Evolutionary conservation across 2,797 vertebrate genomes (phyloP), one percentile per base, ranked within the genome.

Genomic region (Amphiprion clarkii): DNA sequence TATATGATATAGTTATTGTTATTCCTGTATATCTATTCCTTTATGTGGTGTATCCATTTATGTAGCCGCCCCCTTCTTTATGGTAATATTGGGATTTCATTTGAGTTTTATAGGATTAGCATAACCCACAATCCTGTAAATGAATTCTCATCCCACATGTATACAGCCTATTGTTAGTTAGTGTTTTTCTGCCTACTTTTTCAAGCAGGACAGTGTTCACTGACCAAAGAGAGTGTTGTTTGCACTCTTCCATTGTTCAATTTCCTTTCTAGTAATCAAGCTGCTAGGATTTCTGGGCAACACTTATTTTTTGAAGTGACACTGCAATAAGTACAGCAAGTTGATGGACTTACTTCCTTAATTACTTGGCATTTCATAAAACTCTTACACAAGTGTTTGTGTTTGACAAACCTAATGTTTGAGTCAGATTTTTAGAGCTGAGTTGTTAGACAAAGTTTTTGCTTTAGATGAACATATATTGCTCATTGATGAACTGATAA

Each of bases 151-250:
- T 19, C 29, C n/a, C 4, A 56, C 29, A 48, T 36, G 14, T 52
- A 31, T 71, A 27, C 69, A 74, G 25, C 33, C 51, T 25, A 23
- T 31, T 55, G n/a, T 57, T 29, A 33, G 6, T 42, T 14, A 76
- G 31, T 16, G 33, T 23, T 76, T 33, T 33, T 8, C 33, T 33
- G 33, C 33, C 33, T 9, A 33, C 33, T 33, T 33, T 33, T 31
- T 60, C 21, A 17, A 23, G 33, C 40, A 42, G 44, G 39, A 46
- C 53, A 36, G 2, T 31, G 40, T 64, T 71, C 54, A 48, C 49
- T 17, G 64, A 66, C 27, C 52, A 61, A 78, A 56, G 40, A 55
- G 29, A 31, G 68, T n/a, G 23, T 44, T 74, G n/a, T 61, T 79
- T 65, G 31, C 25, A 12, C 48, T 74, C 17, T 60, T 11, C 56